Evolutionary conservation across 2,113 vertebrate species (phyloP), one percentile per base, ranked within the genome.

Genomic region (Cariama cristata): DNA sequence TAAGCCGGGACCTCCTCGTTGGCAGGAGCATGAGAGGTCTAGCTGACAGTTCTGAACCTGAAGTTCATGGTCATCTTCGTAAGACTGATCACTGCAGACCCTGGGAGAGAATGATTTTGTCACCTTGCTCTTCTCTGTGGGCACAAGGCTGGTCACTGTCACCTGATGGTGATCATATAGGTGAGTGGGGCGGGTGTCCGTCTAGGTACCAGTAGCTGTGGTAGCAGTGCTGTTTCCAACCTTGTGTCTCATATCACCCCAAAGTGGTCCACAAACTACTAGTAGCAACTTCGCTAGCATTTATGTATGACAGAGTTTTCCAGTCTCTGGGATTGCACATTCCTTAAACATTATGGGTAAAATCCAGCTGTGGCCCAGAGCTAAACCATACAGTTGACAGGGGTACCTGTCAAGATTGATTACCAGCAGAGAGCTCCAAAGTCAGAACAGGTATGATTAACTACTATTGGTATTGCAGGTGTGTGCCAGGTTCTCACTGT

Each of bases 101-200:
- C 28, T 74, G 8, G 15, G 42, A 75, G 44, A 72, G 82, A 79
- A 42, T 8, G 1, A 10, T 50, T 79, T 93, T 55, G 9, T 40
- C 22, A 32, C 2, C 0, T 89, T 62, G 63, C 38, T 74, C 21
- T 92, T 27, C 22, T 45, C 11, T 12, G 42, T 40, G 30, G n/a
- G 21, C 28, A 58, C 18, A 8, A 50, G 38, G 16, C 26, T 60
- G 63, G 7, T 67, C 33, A 9, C 50, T 13, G 13, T 75, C 4
- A 1, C 14, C 59, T 40, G 21, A 3, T 2, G 6, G 55, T 14
- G n/a, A 49, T 16, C 3, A 4, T 2, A 76, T 44, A 12, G n/a
- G 23, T 52, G 19, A 53, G 21, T 2, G 2, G 72, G 11, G 8
- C 24, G 27, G 14, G 11, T 0, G 0, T 26, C 5, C 40, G 24